Conservation (phyloP, 2,113 vertebrate species). For the Mus spicilegus region DNA sequence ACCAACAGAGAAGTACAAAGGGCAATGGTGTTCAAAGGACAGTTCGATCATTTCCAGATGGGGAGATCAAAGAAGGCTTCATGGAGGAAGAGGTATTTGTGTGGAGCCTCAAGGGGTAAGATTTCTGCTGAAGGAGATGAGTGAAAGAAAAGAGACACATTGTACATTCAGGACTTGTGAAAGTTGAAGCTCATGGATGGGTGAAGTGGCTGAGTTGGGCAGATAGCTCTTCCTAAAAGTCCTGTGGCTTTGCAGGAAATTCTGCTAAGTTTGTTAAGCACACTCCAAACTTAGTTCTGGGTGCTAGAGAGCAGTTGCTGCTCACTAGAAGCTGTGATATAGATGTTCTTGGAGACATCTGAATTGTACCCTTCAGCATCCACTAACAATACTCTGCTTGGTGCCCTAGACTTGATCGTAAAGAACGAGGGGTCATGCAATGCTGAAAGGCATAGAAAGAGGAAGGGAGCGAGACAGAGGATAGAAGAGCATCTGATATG, state of each 20-base stretch:
- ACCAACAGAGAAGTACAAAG: constrained; percentile 80
- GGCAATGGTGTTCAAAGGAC: constrained; percentile 79
- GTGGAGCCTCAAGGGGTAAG: constrained; percentile 70
- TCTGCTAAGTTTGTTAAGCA: constrained; percentile 27
- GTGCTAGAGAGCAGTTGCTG: neutral
- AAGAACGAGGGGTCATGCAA: neutral
- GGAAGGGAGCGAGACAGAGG: neutral
- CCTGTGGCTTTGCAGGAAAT: neutral
- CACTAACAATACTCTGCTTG: neutral
- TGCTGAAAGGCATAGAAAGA: neutral
- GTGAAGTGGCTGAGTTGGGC: constrained; percentile 14
- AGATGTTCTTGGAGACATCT: constrained; percentile 11
- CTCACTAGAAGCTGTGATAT: constrained; percentile 2
- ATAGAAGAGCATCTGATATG: neutral
- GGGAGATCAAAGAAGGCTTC: constrained; percentile 83
- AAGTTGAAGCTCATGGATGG: constrained; percentile 13
- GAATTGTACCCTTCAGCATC: neutral
- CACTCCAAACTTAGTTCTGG: neutral
- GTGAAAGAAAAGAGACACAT: constrained; percentile 60
- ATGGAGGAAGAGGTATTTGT: constrained; percentile 82
- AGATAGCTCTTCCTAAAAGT: constrained; percentile 34
- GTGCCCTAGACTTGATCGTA: neutral
- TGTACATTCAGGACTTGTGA: constrained; percentile 38
- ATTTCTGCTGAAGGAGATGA: constrained; percentile 72
- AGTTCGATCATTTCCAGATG: constrained; percentile 82